phyloP scores from a whole-genome alignment of 1,140 invertebrate genomes.

The Dendrolimus punctatus region DNA sequence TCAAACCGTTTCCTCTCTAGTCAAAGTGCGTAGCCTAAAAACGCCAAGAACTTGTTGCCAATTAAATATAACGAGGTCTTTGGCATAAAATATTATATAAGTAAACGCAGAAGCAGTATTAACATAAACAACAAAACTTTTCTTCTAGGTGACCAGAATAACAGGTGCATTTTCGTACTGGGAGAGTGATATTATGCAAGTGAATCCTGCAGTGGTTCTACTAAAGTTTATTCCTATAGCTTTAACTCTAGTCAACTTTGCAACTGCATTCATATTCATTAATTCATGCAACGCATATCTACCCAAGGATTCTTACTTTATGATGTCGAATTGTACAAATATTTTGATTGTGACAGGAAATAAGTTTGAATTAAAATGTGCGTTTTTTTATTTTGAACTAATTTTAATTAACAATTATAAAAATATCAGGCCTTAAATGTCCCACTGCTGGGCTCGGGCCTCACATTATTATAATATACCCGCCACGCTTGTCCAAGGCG shows the following conservation, averaged over 20 bases:
- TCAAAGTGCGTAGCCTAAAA: too few relatives aligned
- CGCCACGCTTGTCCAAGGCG: too few relatives aligned
- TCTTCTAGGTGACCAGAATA: conserved; percentile 46
- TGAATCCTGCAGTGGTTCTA: conserved; percentile 40
- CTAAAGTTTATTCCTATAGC: conserved; percentile 52
- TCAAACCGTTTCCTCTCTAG: too few relatives aligned
- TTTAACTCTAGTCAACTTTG: conserved; percentile 42
- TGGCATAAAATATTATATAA: too few relatives aligned
- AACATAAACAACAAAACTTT: background rate
- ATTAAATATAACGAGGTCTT: too few relatives aligned
- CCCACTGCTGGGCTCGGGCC: too few relatives aligned
- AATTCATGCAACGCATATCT: conserved; percentile 34
- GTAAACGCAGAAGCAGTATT: too few relatives aligned
- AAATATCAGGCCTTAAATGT: too few relatives aligned
- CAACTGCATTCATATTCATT: conserved; percentile 38
- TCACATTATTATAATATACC: too few relatives aligned
- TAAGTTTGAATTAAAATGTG: conserved; percentile 27
- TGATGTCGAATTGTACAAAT: conserved; percentile 38
- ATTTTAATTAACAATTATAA: too few relatives aligned
- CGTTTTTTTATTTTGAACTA: conserved; percentile 10
- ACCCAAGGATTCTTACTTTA: conserved; percentile 12
- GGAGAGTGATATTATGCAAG: conserved; percentile 53
- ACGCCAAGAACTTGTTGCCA: too few relatives aligned
- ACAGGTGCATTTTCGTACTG: conserved; percentile 46
- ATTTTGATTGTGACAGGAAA: conserved; percentile 21